phyloP scores from a whole-genome alignment of 2,113 vertebrate genomes.

The Pluvianellus socialis region DNA sequence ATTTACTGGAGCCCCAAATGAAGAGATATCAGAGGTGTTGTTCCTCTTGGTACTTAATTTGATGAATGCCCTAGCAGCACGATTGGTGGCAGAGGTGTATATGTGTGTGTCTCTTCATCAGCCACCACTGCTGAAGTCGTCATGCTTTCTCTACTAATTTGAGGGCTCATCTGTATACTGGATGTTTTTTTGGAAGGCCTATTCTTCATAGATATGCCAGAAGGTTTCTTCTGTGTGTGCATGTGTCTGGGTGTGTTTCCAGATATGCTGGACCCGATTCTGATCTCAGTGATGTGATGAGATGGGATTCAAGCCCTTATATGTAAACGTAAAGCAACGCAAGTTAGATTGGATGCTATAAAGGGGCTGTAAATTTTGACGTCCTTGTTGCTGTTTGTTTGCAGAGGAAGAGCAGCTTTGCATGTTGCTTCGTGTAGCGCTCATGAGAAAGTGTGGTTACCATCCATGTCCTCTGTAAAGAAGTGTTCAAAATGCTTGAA shows the following conservation, averaged over 20 bases:
- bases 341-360: background rate
- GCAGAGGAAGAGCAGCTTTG: background rate
- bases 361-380: conserved; percentile 74
- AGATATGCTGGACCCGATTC: conserved; percentile 16
- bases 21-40: conserved; percentile 94
- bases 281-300: background rate
- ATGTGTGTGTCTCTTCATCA: conserved; percentile 83
- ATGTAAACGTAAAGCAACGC: background rate
- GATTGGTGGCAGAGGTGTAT: conserved; percentile 81
- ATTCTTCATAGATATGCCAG: conserved; percentile 79
- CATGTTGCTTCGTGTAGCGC: background rate
- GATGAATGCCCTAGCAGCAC: conserved; percentile 89
- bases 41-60: conserved; percentile 92
- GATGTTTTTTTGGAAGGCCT: conserved; percentile 73
- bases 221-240: conserved; percentile 47
- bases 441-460: background rate
- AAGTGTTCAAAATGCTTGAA: background rate
- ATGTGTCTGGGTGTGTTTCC: conserved; percentile 56
- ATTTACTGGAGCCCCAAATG: conserved; percentile 95
- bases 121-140: conserved; percentile 71
- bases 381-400: conserved; percentile 75
- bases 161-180: conserved; percentile 88
- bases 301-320: background rate
- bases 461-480: background rate
- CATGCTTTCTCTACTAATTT: conserved; percentile 84